Conservation (phyloP, 1,140 invertebrate species). For the Sinonovacula constricta region DNA sequence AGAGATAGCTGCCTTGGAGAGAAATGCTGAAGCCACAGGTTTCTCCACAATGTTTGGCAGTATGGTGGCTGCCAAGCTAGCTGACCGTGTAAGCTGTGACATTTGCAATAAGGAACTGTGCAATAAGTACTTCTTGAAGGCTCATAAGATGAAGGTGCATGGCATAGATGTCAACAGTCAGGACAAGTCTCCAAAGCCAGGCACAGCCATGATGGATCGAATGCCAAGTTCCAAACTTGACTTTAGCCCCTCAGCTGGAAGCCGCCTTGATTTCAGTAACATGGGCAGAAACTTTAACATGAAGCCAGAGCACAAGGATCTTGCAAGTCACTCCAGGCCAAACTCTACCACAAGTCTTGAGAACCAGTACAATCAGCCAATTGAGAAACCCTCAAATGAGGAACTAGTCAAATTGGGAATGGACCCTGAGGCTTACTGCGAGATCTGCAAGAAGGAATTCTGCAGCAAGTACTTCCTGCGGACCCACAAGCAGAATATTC, state of each 20-base stretch:
- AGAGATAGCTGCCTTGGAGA: conserved; percentile 50
- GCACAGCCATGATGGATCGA: conserved; percentile 32
- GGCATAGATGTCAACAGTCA: conserved; percentile 83
- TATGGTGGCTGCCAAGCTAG: conserved; percentile 79
- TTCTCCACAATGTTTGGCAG: conserved; percentile 75
- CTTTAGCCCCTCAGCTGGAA: conserved; percentile 40
- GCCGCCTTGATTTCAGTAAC: conserved; percentile 30
- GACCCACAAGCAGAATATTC: conserved; percentile 76
- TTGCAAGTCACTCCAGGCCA: conserved; percentile 26
- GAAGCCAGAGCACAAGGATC: conserved; percentile 56
- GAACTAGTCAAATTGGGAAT: conserved; percentile 77
- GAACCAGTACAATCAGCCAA: conserved; percentile 33
- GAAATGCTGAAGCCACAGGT: conserved; percentile 57
- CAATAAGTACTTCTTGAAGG: conserved; percentile 99
- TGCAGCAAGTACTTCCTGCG: conserved; percentile 80
- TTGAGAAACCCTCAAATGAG: conserved; percentile 69
- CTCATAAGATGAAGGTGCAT: conserved; percentile 99
- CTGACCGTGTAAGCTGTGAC: conserved; percentile 90
- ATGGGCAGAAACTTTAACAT: conserved; percentile 30
- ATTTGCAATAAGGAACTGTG: conserved; percentile 99
- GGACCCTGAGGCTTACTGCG: conserved; percentile 95
- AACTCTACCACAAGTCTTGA: conserved; percentile 17
- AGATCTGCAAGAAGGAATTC: conserved; percentile 82
- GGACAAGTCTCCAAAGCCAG: conserved; percentile 49
- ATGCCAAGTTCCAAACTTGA: conserved; percentile 19